Evolutionary conservation across 2,113 vertebrate genomes (phyloP), one percentile per base, ranked within the genome.

Genomic region (Bungarus multicinctus): DNA sequence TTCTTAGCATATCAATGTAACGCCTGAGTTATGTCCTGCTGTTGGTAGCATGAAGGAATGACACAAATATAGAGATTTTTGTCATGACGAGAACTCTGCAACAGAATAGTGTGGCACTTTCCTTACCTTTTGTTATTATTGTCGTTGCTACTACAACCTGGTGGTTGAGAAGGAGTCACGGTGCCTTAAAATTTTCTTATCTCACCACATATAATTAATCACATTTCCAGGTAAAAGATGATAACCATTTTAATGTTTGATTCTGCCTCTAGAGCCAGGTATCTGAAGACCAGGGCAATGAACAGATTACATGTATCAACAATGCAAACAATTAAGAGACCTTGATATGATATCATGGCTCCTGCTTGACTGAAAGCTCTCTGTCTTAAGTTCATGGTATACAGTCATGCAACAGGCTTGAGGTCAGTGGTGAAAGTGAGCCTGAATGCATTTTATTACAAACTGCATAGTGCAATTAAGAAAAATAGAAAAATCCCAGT

Each of bases 311-410:
- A 22, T 52, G 50, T 93, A 91, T 93, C 57, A 45, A 85, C n/a
- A 43, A 89, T 86, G 93, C 87, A 89, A 91, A 91, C 69, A 93
- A 81, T 58, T 54, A 87, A 88, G 86, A 89, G n/a, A 53, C 86
- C 54, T 58, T 93, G 86, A 34, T 89, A 43, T 43, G 86, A 91
- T 91, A 88, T 54, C 10, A 2, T 85, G 90, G 90, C 93, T 91
- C 90, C 90, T 91, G 69, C 53, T 2, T 60, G 90, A 89, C 90
- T 52, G 69, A 85, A 50, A 89, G 14, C 2, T 25, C 11, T 30
- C 23, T 39, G 64, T 50, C 52, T 64, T 87, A 90, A 93, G 89
- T 93, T 90, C 92, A 89, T 64, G 30, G 39, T 27, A 91, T 47
- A 23, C 30, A 47, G 54, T 20, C 52, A 3, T 85, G 54, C 43